Conservation (phyloP, 2,797 vertebrate species). For the Loriculus beryllinus region DNA sequence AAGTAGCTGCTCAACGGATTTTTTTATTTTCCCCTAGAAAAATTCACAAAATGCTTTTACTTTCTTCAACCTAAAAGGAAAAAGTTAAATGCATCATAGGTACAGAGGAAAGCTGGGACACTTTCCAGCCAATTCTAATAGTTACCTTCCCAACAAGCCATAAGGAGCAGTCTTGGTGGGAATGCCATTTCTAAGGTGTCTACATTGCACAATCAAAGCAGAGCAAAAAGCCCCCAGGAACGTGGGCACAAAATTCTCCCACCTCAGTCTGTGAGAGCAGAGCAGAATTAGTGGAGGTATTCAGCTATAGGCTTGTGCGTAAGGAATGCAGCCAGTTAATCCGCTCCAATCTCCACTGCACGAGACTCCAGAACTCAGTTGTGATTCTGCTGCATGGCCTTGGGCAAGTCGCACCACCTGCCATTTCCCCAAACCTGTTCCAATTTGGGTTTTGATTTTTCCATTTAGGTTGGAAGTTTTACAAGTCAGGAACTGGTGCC, state of each 20-base stretch:
- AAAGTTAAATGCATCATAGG: neutral
- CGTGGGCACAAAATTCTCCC: neutral
- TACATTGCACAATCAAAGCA: neutral
- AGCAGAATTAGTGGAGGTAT: neutral
- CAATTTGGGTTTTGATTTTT: neutral
- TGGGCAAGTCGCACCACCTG: neutral
- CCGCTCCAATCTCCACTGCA: neutral
- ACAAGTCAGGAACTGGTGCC: neutral
- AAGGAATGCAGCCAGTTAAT: rapidly evolving
- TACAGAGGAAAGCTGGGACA: neutral
- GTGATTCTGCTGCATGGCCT: neutral
- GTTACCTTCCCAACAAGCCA: neutral
- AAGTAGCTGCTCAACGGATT: neutral
- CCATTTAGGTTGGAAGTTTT: neutral
- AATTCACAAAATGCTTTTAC: neutral
- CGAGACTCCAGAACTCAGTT: neutral
- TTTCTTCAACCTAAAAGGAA: neutral
- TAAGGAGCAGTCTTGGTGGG: neutral
- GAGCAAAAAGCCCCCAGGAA: neutral
- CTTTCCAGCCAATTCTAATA: neutral
- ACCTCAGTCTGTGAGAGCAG: neutral
- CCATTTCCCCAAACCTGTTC: neutral
- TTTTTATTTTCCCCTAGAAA: neutral
- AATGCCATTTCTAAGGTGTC: neutral
- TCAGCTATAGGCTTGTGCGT: neutral